Evolutionary conservation across 1,140 invertebrate genomes (phyloP).

Genomic region (Drosophila ercepeae): DNA sequence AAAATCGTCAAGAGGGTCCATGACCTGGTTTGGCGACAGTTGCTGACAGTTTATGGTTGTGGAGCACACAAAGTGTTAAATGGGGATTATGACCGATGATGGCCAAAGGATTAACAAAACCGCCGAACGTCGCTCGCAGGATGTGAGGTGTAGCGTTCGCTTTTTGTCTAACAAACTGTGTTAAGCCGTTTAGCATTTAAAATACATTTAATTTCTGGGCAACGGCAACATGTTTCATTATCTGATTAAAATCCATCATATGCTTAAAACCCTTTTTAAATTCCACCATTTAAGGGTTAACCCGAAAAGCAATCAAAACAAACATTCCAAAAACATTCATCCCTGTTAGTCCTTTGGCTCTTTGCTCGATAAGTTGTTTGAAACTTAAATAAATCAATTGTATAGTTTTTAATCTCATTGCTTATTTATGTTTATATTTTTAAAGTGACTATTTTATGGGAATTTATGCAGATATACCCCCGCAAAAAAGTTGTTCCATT

Average conservation of each 20-base stretch:
- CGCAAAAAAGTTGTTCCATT: too few species aligned
- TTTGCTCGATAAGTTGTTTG: neutral
- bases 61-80: conserved; percentile 1
- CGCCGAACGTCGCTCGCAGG: neutral
- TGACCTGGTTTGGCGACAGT: conserved; percentile 4
- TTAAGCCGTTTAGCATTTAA: neutral
- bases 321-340: too few species aligned
- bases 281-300: neutral
- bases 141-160: neutral
- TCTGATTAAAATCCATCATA: neutral
- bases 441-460: too few species aligned
- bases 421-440: too few species aligned
- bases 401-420: too few species aligned
- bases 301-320: neutral
- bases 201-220: neutral
- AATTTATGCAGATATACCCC: too few species aligned
- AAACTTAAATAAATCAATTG: neutral
- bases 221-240: neutral
- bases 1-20: neutral
- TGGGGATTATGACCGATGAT: neutral
- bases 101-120: neutral
- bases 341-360: neutral
- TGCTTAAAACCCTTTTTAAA: neutral
- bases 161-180: neutral
- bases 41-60: neutral